Conservation (phyloP, 2,888 invertebrate species). For the Rugalucina vietnamica region DNA sequence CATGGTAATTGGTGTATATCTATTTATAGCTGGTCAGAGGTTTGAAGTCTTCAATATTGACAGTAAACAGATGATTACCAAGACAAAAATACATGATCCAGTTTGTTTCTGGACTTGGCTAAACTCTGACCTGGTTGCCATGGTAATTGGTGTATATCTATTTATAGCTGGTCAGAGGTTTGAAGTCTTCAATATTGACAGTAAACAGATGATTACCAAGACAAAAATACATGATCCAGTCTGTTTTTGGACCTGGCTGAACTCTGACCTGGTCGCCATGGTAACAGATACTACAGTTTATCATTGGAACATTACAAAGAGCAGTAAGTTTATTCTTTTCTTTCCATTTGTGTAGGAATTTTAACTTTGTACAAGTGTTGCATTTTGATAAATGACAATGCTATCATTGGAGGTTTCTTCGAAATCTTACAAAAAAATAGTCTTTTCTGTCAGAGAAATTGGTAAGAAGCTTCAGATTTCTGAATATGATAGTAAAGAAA, state of each 20-base stretch:
- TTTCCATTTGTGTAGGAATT: too few species aligned
- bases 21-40: constrained; percentile 76
- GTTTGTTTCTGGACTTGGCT: constrained; percentile 83
- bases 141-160: constrained; percentile 82
- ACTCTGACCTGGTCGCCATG: constrained; percentile 80
- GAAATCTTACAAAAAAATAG: too few species aligned
- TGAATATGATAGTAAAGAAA: too few species aligned
- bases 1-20: too few species aligned
- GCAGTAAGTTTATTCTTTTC: constrained; percentile 73
- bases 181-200: constrained; percentile 81
- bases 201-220: constrained; percentile 77
- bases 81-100: constrained; percentile 76
- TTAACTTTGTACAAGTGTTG: too few species aligned
- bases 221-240: constrained; percentile 78
- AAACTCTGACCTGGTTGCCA: constrained; percentile 79
- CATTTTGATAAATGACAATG: too few species aligned
- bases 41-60: constrained; percentile 82
- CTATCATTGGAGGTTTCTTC: too few species aligned
- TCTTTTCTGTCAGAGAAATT: too few species aligned
- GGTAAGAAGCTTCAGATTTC: too few species aligned
- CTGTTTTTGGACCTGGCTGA: constrained; percentile 83
- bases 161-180: constrained; percentile 78
- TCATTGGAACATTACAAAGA: constrained; percentile 82
- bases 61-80: constrained; percentile 77
- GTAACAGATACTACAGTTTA: constrained; percentile 82